These are phyloP conservation scores for Dendrocopos noguchii DNA, from an alignment of 2,113 vertebrate genomes.

Conservation along the genomic window DNA sequence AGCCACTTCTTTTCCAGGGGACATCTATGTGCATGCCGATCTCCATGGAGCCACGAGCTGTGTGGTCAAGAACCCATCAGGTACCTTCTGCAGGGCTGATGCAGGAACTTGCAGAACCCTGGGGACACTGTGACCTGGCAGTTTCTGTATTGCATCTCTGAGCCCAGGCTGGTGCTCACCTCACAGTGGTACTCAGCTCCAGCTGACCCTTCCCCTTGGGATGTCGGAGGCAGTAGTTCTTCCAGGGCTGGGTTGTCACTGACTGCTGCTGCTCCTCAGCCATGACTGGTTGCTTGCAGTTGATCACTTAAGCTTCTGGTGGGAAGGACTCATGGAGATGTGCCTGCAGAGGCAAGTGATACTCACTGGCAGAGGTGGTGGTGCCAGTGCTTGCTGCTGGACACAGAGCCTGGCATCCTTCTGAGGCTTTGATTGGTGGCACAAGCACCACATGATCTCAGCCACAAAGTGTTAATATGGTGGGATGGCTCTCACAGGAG, in stretches of 20 bases:
- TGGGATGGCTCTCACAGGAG: not conserved
- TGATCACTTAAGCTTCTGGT: not conserved
- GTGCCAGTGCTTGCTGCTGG: not conserved
- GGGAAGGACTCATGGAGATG: not conserved
- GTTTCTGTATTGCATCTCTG: fast-evolving
- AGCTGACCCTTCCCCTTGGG: not conserved
- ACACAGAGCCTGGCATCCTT: not conserved
- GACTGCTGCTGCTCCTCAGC: not conserved
- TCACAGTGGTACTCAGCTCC: not conserved
- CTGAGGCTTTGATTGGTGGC: not conserved
- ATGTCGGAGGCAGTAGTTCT: fast-evolving
- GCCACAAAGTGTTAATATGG: fast-evolving
- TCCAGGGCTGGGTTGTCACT: not conserved
- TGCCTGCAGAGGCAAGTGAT: not conserved
- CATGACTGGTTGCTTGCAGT: not conserved
- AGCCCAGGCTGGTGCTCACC: not conserved
- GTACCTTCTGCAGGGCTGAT: conserved; percentile 67
- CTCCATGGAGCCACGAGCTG: conserved; percentile 98
- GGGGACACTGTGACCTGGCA: not conserved
- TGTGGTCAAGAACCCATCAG: conserved; percentile 94
- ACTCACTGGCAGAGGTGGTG: not conserved
- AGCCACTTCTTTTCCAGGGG: conserved; percentile 77
- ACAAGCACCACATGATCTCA: not conserved
- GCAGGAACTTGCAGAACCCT: not conserved
- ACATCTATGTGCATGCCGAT: conserved; percentile 95